Conservation (phyloP, 2,113 vertebrate genomes). For the Vombatus ursinus region DNA sequence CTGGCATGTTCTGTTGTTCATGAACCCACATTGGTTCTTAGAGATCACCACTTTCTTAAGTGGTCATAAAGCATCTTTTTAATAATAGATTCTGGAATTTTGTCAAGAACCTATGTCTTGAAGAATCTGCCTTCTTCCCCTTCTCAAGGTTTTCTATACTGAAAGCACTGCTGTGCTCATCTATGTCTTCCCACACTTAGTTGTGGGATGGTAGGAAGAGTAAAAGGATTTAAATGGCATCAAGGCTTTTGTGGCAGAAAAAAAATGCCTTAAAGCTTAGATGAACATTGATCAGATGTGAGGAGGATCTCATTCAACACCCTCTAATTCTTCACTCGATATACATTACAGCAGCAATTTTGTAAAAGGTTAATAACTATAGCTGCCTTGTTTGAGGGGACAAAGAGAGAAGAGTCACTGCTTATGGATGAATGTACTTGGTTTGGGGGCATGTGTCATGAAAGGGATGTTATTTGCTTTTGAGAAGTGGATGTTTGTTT, state of each 20-base stretch:
- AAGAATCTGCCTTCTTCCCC: not conserved
- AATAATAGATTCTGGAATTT: not conserved
- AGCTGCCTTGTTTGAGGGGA: not conserved
- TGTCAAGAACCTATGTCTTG: not conserved
- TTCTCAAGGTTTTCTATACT: not conserved
- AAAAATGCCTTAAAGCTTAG: not conserved
- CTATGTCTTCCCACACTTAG: not conserved
- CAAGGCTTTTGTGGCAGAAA: not conserved
- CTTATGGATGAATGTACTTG: not conserved
- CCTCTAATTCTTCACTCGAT: conserved; percentile 34
- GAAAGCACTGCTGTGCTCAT: not conserved
- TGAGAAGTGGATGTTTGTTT: not conserved
- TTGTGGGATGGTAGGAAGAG: not conserved
- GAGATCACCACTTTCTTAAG: not conserved
- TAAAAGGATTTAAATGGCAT: not conserved
- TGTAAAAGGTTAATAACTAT: not conserved
- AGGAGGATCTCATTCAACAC: not conserved
- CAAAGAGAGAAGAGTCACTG: not conserved
- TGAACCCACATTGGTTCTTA: not conserved
- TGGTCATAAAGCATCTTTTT: not conserved
- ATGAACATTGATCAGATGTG: not conserved
- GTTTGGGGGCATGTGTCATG: not conserved
- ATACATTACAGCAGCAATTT: conserved; percentile 28
- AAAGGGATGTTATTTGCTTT: not conserved
- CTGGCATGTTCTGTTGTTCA: not conserved